Evolutionary conservation across 2,888 invertebrate species (phyloP), one percentile per base, ranked within the genome.

Genomic region (Xylota sylvarum): DNA sequence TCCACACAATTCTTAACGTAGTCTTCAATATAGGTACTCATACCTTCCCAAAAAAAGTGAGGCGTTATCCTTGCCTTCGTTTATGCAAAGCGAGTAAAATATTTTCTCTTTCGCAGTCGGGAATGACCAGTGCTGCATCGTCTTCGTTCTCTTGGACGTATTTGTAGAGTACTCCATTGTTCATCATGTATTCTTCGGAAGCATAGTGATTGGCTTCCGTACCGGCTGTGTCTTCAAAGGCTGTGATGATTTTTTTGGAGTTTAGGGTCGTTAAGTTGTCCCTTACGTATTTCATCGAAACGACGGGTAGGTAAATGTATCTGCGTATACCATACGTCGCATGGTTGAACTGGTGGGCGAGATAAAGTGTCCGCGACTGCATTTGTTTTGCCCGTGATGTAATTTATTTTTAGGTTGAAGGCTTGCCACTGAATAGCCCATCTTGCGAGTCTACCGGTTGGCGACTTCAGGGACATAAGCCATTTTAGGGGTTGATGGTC

Each of bases 381-480:
- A 82, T 93, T 91, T 7, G 83, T 77, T 40, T 88, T 90, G 1
- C 93, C 93, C 0, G 90, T 91, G 0, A 89, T 88, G 77, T 93
- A 93, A 6, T 89, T 85, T 4, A 93, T 89, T 0, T 89, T 87
- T 4, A 93, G 79, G 37, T 92, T 89, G 79, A 90, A 93, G 2
- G 89, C 82, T 84, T 93, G 91, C 0, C 93, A 76, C 10, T 88
- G 79, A 7, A 93, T 55, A 0, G 92, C 91, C 93, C 93, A 94
- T 46, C 93, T 84, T 0, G 91, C 91, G 0, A 94, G 83, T 37
- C 93, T 79, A 10, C 92, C 92, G n/a, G 90, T 89, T 0, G 91
- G 91, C 6, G 92, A 89, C 79, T 92, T 92, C 5, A 93, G 43
- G 0, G 89, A 88, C 81, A 92, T 85, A 5, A 94, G 83, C 92